These are phyloP conservation scores for Baryphthengus martii DNA, from an alignment of 2,113 vertebrate genomes.

Conservation along the genomic window DNA sequence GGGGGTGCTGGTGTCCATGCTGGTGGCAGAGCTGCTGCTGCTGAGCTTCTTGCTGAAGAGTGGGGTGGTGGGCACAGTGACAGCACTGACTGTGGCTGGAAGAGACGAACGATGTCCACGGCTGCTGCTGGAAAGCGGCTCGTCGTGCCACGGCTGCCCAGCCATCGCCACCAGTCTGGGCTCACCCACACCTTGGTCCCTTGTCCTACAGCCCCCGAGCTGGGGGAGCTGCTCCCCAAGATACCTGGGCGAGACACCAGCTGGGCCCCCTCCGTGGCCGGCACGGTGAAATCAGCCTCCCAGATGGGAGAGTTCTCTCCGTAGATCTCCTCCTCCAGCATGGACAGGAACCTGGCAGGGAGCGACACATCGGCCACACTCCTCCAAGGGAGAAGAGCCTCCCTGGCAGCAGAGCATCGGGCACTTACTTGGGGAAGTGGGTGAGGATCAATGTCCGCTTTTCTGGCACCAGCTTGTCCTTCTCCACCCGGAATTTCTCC, in stretches of 20 bases:
- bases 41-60: constrained; percentile 86
- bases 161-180: not conserved
- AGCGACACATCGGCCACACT: rapidly evolving
- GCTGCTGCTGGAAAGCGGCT: rapidly evolving
- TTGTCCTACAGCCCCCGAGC: not conserved
- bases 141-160: rapidly evolving
- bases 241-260: constrained; percentile 90
- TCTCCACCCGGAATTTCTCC: constrained; percentile 98
- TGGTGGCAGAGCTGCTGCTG: constrained; percentile 73
- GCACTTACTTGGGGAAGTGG: constrained; percentile 94
- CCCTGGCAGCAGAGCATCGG: rapidly evolving
- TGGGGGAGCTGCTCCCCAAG: not conserved
- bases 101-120: not conserved
- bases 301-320: constrained; percentile 97
- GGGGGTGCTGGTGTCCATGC: constrained; percentile 74
- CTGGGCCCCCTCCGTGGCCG: constrained; percentile 84
- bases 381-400: not conserved
- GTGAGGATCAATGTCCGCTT: constrained; percentile 97
- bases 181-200: not conserved
- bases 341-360: constrained; percentile 91
- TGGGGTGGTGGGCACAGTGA: constrained; percentile 79
- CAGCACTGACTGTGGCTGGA: constrained; percentile 79
- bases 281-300: constrained; percentile 95
- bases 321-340: constrained; percentile 98
- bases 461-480: constrained; percentile 96